These are phyloP conservation scores for Ostrea edulis DNA, from an alignment of 1,140 invertebrate genomes.

Conservation along the genomic window DNA sequence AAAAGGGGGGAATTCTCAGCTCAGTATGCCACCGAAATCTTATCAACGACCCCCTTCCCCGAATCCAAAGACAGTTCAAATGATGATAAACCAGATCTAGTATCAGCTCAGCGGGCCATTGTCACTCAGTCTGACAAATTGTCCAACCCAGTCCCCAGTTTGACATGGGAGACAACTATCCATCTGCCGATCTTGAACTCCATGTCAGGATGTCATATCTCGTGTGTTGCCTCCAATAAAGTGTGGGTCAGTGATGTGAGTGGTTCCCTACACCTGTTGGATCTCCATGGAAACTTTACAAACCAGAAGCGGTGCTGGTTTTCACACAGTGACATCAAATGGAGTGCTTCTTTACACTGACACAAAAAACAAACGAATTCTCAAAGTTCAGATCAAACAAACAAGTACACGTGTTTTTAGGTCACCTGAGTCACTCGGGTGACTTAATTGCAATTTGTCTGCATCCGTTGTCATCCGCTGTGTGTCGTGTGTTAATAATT, in stretches of 20 bases:
- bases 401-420: neutral
- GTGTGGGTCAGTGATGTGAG: neutral
- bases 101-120: neutral
- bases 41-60: neutral
- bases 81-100: neutral
- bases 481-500: too few species aligned
- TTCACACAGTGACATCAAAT: neutral
- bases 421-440: too few species aligned
- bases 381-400: neutral
- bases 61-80: neutral
- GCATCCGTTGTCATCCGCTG: too few species aligned
- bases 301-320: neutral
- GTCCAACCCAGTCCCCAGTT: neutral
- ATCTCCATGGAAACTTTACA: neutral
- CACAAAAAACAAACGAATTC: neutral
- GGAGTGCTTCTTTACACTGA: neutral
- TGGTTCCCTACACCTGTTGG: neutral
- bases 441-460: too few species aligned
- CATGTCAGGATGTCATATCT: conserved; percentile 4
- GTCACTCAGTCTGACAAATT: neutral
- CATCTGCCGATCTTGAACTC: neutral
- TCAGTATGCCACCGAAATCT: neutral
- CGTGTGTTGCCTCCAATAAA: neutral
- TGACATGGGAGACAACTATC: neutral
- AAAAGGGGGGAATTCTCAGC: neutral